A percentile compares a stretch with the other conserved stretches of the same genome.
Evolutionary conservation across 1,140 invertebrate species (phyloP).

Genomic region (Ectropis grisescens): DNA sequence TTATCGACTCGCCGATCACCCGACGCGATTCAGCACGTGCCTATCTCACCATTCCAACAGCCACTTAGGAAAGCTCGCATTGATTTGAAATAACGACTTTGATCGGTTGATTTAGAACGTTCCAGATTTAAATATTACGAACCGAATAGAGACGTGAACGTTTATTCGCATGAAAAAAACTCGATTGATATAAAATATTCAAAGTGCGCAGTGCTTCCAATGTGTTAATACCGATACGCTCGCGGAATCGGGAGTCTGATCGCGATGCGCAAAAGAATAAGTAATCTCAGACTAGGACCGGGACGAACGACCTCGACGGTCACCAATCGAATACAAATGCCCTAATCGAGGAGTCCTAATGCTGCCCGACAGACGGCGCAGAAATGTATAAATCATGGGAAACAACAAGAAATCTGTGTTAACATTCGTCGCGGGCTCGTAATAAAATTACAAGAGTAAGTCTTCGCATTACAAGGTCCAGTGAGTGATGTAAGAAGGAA

Average conservation of each 20-base stretch:
- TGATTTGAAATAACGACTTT: too few relatives aligned
- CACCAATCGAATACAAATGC: slow-evolving; percentile 56
- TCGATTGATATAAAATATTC: slow-evolving; percentile 43
- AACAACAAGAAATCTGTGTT: slow-evolving; percentile 14
- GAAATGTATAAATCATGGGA: slow-evolving; percentile 20
- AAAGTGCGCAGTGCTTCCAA: slow-evolving; percentile 31
- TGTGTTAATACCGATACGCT: slow-evolving; percentile 51
- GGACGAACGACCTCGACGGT: slow-evolving; percentile 60
- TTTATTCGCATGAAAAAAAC: too few relatives aligned
- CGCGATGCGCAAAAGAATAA: slow-evolving; percentile 49
- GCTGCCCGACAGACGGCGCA: slow-evolving; percentile 11
- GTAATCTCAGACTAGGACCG: slow-evolving; percentile 48
- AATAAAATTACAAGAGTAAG: slow-evolving; percentile 4
- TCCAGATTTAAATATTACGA: too few relatives aligned
- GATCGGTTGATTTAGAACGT: too few relatives aligned
- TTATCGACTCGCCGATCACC: slow-evolving; percentile 19
- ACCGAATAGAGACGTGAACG: too few relatives aligned
- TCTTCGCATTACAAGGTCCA: neutral
- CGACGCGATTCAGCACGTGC: slow-evolving; percentile 11
- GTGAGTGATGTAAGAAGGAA: too few relatives aligned
- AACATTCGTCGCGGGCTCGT: slow-evolving; percentile 11
- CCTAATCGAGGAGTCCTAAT: slow-evolving; percentile 28
- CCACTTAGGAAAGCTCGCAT: too few relatives aligned
- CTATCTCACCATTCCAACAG: too few relatives aligned
- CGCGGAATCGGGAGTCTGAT: slow-evolving; percentile 36